Evolutionary conservation across 2,113 vertebrate genomes (phyloP).

Genomic region (Eupsittula cactorum): DNA sequence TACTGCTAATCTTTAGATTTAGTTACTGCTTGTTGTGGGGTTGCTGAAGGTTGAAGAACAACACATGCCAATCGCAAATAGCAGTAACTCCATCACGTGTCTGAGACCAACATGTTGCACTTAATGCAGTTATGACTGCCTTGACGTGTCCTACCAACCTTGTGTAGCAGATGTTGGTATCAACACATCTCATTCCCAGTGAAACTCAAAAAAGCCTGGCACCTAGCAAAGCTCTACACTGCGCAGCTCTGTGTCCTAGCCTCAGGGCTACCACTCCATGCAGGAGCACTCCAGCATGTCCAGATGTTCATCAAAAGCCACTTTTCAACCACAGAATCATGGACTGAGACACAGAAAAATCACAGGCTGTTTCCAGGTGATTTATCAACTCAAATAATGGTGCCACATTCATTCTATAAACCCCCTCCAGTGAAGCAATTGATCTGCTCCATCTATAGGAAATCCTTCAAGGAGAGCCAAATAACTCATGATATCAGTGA

Average conservation of each 20-base stretch:
- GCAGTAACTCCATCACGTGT: not conserved
- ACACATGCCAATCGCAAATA: not conserved
- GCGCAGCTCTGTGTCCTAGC: not conserved
- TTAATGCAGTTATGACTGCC: not conserved
- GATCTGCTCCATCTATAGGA: not conserved
- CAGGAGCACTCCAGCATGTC: not conserved
- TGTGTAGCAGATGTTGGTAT: not conserved
- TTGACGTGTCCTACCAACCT: not conserved
- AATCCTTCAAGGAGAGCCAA: not conserved
- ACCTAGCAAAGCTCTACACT: not conserved
- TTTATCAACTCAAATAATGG: not conserved
- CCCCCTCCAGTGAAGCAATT: not conserved
- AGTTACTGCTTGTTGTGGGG: not conserved
- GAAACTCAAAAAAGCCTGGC: fast-evolving
- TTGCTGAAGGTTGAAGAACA: too few relatives aligned
- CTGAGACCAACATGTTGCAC: not conserved
- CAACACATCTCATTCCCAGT: not conserved
- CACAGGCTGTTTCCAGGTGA: not conserved
- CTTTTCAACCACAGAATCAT: not conserved
- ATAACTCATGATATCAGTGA: not conserved
- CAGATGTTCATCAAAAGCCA: not conserved
- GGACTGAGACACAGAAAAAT: not conserved
- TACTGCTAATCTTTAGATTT: not conserved
- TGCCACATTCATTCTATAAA: not conserved
- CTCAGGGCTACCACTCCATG: not conserved